phyloP scores from a whole-genome alignment of 2,888 invertebrate species.

The Meloe dianella region DNA sequence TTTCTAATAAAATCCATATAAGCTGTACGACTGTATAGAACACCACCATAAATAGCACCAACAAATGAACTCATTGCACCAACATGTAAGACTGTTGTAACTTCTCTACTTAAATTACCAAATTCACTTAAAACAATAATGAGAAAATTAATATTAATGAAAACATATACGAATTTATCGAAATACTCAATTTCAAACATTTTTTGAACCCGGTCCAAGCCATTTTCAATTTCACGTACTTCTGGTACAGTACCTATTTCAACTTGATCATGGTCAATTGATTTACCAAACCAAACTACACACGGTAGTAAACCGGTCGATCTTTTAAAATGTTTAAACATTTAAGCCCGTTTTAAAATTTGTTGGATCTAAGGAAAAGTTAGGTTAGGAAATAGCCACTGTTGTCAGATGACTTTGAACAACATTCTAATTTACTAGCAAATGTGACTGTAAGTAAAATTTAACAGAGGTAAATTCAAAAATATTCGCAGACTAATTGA shows the following conservation, averaged over 20 bases:
- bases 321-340: conserved; percentile 16
- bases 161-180: background rate
- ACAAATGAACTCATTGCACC: conserved; percentile 65
- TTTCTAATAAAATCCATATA: conserved; percentile 73
- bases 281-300: background rate
- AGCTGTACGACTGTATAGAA: conserved; percentile 65
- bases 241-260: background rate
- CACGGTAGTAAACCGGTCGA: background rate
- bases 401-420: too few relatives aligned
- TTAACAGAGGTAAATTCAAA: too few relatives aligned
- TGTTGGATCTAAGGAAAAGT: conserved; percentile 12
- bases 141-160: conserved; percentile 1
- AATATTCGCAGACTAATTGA: too few relatives aligned
- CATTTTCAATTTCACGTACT: conserved; percentile 50
- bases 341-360: conserved; percentile 10
- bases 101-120: conserved; percentile 67
- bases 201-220: conserved; percentile 61
- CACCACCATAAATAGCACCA: conserved; percentile 72
- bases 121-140: conserved; percentile 65
- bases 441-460: too few relatives aligned
- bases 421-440: too few relatives aligned
- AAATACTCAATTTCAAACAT: conserved; percentile 63
- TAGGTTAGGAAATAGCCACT: background rate
- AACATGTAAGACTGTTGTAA: conserved; percentile 67
- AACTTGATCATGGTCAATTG: background rate